These are phyloP conservation scores for Ips nitidus DNA, from an alignment of 1,140 invertebrate species.

Conservation along the genomic window DNA sequence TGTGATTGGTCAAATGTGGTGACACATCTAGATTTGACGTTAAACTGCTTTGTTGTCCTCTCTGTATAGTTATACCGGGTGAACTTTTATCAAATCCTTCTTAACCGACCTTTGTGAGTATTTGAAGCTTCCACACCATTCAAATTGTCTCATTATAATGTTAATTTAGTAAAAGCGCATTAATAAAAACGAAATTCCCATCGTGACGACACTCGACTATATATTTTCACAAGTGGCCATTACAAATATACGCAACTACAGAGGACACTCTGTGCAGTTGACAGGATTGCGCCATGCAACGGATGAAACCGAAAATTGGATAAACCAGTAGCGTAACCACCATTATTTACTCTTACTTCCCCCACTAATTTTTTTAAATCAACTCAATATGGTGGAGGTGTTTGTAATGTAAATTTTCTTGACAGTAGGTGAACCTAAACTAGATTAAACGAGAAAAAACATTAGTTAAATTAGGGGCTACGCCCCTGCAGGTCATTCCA, in stretches of 20 bases:
- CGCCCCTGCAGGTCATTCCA: conserved; percentile 19
- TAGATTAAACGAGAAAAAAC: neutral
- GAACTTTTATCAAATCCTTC: neutral
- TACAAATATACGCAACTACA: conserved; percentile 29
- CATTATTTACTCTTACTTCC: neutral
- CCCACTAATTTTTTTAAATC: neutral
- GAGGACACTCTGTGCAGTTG: conserved; percentile 20
- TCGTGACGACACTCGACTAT: conserved; percentile 14
- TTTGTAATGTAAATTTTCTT: neutral
- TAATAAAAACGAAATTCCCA: conserved; percentile 5
- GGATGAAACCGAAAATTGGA: conserved; percentile 26
- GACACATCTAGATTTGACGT: neutral
- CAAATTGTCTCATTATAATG: neutral
- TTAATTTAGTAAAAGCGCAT: conserved; percentile 6
- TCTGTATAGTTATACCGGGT: neutral
- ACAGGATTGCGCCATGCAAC: conserved; percentile 26
- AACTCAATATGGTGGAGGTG: neutral
- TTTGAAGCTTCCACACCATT: neutral
- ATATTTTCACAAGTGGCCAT: conserved; percentile 23
- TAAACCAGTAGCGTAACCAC: conserved; percentile 8
- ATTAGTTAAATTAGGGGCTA: neutral
- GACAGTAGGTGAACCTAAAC: neutral
- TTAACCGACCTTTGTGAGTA: neutral
- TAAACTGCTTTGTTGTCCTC: neutral
- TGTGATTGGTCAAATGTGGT: neutral